Conservation (phyloP, 2,113 vertebrate genomes). For the Zosterops japonicus region DNA sequence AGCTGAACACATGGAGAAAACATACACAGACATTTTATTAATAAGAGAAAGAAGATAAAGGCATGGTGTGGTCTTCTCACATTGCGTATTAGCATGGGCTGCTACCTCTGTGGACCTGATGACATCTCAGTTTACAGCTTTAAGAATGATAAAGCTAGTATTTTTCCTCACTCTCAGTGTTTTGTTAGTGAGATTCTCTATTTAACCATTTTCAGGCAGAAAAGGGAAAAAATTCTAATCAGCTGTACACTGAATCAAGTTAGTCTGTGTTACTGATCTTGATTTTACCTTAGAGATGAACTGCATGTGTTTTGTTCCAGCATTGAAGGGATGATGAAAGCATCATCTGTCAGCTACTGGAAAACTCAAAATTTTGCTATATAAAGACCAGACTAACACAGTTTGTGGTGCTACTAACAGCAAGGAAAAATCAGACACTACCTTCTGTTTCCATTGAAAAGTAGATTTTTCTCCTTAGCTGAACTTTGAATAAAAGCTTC, state of each 20-base stretch:
- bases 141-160: not conserved
- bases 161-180: fast-evolving
- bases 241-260: not conserved
- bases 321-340: not conserved
- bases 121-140: not conserved
- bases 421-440: not conserved
- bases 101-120: not conserved
- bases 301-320: not conserved
- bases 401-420: not conserved
- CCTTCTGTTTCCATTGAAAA: not conserved
- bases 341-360: not conserved
- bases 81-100: not conserved
- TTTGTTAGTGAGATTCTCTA: not conserved
- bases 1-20: not conserved
- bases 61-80: not conserved
- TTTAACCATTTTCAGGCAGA: not conserved
- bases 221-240: not conserved
- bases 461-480: not conserved
- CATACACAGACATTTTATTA: not conserved
- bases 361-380: not conserved
- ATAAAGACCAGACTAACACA: not conserved
- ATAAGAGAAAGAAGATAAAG: not conserved
- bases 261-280: not conserved
- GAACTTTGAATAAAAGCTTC: not conserved
- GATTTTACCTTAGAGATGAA: not conserved